These are phyloP conservation scores for Corythoichthys haematopterus DNA, from an alignment of 2,113 vertebrate species.

Conservation along the genomic window DNA sequence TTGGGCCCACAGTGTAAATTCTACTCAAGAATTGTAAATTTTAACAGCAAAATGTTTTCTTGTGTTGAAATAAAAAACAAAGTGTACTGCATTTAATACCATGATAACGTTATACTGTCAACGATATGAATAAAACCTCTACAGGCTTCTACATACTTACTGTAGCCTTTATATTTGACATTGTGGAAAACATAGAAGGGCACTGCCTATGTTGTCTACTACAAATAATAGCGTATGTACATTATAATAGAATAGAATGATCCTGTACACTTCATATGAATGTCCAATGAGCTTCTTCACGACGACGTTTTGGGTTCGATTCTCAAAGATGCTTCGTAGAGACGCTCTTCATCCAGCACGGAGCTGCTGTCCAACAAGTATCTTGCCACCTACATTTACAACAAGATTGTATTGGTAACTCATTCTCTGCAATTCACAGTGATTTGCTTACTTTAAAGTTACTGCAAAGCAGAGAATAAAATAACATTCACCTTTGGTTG, in stretches of 20 bases:
- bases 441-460: neutral
- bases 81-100: constrained; percentile 36
- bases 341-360: constrained; percentile 88
- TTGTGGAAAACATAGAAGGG: constrained; percentile 65
- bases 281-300: constrained; percentile 63
- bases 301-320: constrained; percentile 91
- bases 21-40: neutral
- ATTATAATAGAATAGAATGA: constrained; percentile 60
- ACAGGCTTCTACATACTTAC: constrained; percentile 34
- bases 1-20: neutral
- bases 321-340: constrained; percentile 90
- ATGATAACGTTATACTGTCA: constrained; percentile 62
- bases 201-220: constrained; percentile 68
- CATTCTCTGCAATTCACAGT: no score
- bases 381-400: constrained; percentile 76
- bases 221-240: constrained; percentile 75
- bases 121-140: constrained; percentile 64
- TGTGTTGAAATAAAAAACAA: constrained; percentile 48
- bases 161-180: constrained; percentile 56
- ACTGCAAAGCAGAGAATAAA: neutral
- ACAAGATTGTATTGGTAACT: neutral
- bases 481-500: constrained; percentile 82
- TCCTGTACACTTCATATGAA: constrained; percentile 47
- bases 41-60: constrained; percentile 6
- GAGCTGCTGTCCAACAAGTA: constrained; percentile 85